Evolutionary conservation across 2,888 invertebrate species (phyloP).

Genomic region (Notodonta dromedarius): DNA sequence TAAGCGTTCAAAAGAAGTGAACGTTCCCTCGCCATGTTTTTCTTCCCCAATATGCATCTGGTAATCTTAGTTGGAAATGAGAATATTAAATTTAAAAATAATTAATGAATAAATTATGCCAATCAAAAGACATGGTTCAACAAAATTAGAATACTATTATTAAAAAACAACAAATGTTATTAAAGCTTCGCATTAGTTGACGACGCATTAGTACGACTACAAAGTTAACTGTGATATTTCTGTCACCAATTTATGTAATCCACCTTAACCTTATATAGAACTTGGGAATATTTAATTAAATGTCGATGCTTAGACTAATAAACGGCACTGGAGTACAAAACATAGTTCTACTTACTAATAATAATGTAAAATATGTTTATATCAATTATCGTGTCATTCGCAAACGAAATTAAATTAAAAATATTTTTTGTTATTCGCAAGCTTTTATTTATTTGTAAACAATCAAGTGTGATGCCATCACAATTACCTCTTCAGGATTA

Average conservation of each 20-base stretch:
- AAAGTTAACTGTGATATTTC: conserved; percentile 45
- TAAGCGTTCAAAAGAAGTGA: too few relatives aligned
- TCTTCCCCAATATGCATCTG: too few relatives aligned
- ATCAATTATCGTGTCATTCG: conserved; percentile 56
- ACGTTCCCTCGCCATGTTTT: too few relatives aligned
- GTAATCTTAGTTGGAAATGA: too few relatives aligned
- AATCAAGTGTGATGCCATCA: neutral
- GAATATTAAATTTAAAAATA: conserved; percentile 9
- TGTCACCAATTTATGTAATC: conserved; percentile 37
- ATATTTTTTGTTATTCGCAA: conserved; percentile 70
- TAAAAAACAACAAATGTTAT: neutral
- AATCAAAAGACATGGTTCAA: conserved; percentile 32
- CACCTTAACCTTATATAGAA: conserved; percentile 35
- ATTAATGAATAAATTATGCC: conserved; percentile 8
- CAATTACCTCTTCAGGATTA: too few relatives aligned
- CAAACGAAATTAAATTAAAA: conserved; percentile 70
- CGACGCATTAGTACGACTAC: conserved; percentile 30
- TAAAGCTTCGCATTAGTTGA: conserved; percentile 31
- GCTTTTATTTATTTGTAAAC: conserved; percentile 56
- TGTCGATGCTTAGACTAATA: conserved; percentile 53
- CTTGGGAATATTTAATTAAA: conserved; percentile 35
- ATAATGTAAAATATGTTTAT: conserved; percentile 45
- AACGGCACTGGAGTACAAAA: conserved; percentile 79
- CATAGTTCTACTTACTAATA: conserved; percentile 49
- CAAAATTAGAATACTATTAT: conserved; percentile 31